Percentiles rank a stretch among this genome's conserved stretches.
These are phyloP conservation scores for Cephalopachus bancanus DNA, from an alignment of 2,797 vertebrate species.

Conservation along the genomic window DNA sequence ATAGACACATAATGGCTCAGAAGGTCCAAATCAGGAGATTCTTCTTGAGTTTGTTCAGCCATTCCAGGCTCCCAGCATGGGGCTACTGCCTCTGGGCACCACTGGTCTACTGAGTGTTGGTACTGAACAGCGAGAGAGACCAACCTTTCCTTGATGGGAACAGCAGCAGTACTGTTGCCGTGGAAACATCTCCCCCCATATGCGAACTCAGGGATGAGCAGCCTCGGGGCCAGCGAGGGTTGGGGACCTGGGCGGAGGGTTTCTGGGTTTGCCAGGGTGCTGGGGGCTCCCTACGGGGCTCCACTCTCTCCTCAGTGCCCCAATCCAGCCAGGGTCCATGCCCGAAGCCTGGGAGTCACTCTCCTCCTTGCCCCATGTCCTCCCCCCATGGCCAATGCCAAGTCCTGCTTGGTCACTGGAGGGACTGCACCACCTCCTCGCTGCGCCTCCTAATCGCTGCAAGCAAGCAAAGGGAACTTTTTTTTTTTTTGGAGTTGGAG, in stretches of 20 bases:
- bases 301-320: no score
- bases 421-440: neutral
- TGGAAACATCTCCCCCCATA: neutral
- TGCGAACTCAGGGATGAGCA: neutral
- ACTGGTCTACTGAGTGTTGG: neutral
- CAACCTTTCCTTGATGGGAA: neutral
- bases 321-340: neutral
- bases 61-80: neutral
- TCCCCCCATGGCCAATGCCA: neutral
- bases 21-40: slow-evolving; percentile 71
- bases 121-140: slow-evolving; percentile 52
- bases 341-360: neutral
- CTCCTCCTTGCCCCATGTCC: neutral
- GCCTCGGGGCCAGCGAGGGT: neutral
- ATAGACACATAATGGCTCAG: slow-evolving; percentile 38
- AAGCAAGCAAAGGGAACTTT: neutral
- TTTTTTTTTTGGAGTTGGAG: no score
- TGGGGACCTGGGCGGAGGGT: neutral
- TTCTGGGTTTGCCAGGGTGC: neutral
- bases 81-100: neutral
- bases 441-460: no score
- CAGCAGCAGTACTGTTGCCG: neutral
- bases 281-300: neutral
- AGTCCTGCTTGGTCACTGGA: neutral
- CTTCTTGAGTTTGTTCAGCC: neutral